Base-by-base conservation (phyloP, 2,888 invertebrate species). In the Lasiommata megera region DNA sequence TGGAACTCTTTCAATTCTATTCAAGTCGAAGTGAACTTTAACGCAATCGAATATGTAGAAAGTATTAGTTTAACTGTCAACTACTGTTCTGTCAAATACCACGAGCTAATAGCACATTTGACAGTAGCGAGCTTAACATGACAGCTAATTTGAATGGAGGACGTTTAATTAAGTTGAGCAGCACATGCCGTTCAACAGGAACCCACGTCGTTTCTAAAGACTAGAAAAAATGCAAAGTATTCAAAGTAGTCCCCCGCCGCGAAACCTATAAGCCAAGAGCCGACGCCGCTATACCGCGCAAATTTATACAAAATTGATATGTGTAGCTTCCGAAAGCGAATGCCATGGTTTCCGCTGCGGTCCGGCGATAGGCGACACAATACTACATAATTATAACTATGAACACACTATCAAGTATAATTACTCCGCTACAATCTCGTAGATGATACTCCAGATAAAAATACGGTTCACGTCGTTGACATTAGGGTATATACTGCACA, bases 201-300 rank as follows among this genome's bases (percentile, higher is more conserved):
- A 74, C 36, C 73, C 71, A 77, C 70, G 74, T 76, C 76, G 71
- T 77, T 77, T 77, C 74, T 80, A 84, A 79, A 80, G 88, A 88
- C 89, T 89, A 90, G 88, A 90, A 85, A n/a, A 85, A 89, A 89
- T 89, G 88, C 88, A 87, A 88, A 87, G 75, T 69, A 84, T 81
- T 79, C 76, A 72, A 81, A 84, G 74, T 76, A 72, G 75, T 70
- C 67, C 69, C 68, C 70, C 23, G n/a, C 69, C 65, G 73, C 69
- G 67, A 68, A 69, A 72, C 71, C 63, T 62, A 62, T 69, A 66
- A 64, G 72, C 67, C 73, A 72, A 76, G 77, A 76, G 79, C 76
- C 73, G 74, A 70, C 73, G 70, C 66, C 66, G 44, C 56, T 40
- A 36, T 40, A 36, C 16, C 57, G 55, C 54, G 67, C 68, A 65